Evolutionary conservation across 2,113 vertebrate genomes (phyloP).

Genomic region (Leuciscus idus): DNA sequence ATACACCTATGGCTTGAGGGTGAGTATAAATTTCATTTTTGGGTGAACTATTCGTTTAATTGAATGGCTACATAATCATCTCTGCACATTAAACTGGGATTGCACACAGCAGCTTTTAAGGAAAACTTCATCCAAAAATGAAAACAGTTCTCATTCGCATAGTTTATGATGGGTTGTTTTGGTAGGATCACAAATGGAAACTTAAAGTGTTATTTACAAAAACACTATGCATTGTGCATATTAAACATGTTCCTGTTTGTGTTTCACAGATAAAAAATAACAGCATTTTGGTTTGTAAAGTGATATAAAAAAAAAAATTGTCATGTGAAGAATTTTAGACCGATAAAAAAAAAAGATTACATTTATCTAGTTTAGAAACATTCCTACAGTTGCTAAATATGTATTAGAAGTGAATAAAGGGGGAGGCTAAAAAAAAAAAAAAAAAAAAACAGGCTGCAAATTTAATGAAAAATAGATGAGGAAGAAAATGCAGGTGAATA

Average conservation of each 20-base stretch:
- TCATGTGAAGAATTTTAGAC: neutral
- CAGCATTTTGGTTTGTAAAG: neutral
- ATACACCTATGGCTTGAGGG: no score
- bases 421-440: no score
- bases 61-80: neutral
- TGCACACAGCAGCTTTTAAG: slow-evolving; percentile 19
- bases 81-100: neutral
- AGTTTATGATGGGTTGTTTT: neutral
- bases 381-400: no score
- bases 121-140: slow-evolving; percentile 2
- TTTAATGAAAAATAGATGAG: neutral
- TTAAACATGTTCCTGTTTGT: neutral
- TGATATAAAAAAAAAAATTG: neutral
- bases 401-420: no score
- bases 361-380: neutral
- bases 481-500: neutral
- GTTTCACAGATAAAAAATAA: neutral
- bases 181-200: neutral
- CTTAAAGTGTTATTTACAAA: neutral
- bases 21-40: no score
- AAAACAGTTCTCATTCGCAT: neutral
- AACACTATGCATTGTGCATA: neutral
- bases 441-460: neutral
- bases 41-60: no score
- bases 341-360: neutral